Evolutionary conservation across 2,113 vertebrate species (phyloP).

Genomic region (Candoia aspera): DNA sequence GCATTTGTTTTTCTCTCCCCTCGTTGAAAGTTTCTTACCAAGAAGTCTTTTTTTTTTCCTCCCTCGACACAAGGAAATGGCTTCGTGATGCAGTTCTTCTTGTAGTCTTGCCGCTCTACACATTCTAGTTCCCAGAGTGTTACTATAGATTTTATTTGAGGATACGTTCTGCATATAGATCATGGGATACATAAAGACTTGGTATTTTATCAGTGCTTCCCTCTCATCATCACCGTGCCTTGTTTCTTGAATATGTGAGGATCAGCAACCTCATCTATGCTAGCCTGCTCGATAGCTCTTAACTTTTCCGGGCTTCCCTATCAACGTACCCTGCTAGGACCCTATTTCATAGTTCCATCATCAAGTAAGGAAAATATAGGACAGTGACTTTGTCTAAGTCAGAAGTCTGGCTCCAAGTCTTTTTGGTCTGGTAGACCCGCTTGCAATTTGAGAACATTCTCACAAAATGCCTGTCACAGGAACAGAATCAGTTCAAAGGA

Average conservation of each 20-base stretch:
- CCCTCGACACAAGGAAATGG: slow-evolving; percentile 2
- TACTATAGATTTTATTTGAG: background rate
- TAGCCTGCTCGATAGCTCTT: background rate
- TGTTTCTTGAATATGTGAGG: background rate
- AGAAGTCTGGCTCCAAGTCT: background rate
- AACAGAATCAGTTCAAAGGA: background rate
- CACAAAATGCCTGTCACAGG: background rate
- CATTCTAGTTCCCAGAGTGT: background rate
- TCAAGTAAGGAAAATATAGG: background rate
- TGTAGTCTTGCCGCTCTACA: background rate
- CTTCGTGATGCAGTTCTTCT: background rate
- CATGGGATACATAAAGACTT: background rate
- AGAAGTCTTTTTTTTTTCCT: background rate
- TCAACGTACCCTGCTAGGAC: background rate
- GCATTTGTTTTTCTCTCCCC: background rate
- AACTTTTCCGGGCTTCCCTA: background rate
- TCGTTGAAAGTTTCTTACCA: background rate
- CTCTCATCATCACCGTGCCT: background rate
- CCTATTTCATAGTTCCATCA: background rate
- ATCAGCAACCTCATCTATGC: background rate
- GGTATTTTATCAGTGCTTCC: background rate
- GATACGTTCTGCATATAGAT: background rate
- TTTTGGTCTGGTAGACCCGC: background rate
- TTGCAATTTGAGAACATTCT: background rate
- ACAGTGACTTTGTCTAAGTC: background rate